These are phyloP conservation scores for Gibbula magus DNA, from an alignment of 2,888 invertebrate species.

Conservation along the genomic window DNA sequence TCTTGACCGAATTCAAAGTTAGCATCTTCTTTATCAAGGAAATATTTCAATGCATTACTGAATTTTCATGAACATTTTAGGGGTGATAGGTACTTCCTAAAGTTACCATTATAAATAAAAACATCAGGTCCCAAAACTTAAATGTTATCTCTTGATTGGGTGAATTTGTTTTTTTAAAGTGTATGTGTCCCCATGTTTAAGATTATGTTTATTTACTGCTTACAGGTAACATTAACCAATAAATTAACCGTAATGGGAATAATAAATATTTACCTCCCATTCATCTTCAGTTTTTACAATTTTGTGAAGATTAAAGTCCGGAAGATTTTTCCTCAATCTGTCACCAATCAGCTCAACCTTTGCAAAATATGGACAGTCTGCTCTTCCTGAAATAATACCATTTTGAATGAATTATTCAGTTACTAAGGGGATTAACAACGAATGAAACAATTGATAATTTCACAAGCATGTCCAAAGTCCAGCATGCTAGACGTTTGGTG, in stretches of 20 bases:
- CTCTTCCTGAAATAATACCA: slow-evolving; percentile 61
- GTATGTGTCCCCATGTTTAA: neutral
- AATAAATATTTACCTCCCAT: slow-evolving; percentile 66
- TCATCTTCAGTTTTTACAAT: slow-evolving; percentile 69
- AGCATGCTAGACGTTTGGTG: too few relatives aligned
- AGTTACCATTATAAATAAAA: too few relatives aligned
- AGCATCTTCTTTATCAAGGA: too few relatives aligned
- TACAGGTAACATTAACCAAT: neutral
- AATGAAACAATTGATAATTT: too few relatives aligned
- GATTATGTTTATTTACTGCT: neutral
- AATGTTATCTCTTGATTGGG: neutral
- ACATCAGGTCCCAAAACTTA: too few relatives aligned
- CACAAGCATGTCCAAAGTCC: too few relatives aligned
- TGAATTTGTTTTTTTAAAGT: neutral
- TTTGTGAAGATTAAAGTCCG: slow-evolving; percentile 73
- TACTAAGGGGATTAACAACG: too few relatives aligned
- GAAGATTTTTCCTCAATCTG: slow-evolving; percentile 66
- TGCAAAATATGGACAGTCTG: slow-evolving; percentile 74
- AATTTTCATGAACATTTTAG: neutral
- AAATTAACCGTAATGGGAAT: neutral
- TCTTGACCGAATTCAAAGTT: neutral
- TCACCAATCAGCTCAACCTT: slow-evolving; percentile 73
- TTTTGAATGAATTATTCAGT: neutral
- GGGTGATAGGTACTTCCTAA: neutral
- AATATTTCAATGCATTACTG: neutral